Percentiles rank a stretch among this genome's conserved stretches.
Conservation (phyloP, 2,888 invertebrate genomes). For the Cheilosia scutellata region DNA sequence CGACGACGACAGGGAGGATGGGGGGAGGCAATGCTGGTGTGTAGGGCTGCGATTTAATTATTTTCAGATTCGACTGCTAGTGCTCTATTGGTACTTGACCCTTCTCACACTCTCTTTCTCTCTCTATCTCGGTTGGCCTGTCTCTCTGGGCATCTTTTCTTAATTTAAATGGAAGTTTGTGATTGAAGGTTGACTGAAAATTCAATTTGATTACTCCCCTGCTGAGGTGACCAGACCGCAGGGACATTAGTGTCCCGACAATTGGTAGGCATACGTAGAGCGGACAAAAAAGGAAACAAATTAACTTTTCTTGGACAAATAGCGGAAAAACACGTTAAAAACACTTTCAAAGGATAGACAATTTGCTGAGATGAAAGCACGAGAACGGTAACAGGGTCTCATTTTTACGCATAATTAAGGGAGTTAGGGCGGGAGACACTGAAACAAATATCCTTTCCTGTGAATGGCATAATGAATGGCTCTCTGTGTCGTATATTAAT, state of each 20-base stretch:
- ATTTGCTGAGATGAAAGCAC: conserved; percentile 1
- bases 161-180: conserved; percentile 26
- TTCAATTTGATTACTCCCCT: conserved; percentile 35
- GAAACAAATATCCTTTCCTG: conserved; percentile 64
- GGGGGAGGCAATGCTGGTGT: background rate
- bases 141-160: conserved; percentile 6
- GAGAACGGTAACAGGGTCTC: conserved; percentile 1
- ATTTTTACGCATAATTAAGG: conserved; percentile 58
- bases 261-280: background rate
- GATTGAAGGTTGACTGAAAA: conserved; percentile 44
- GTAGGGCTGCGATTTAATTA: conserved; percentile 44
- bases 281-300: background rate
- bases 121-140: background rate
- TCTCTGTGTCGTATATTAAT: conserved; percentile 73
- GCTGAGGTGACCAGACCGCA: conserved; percentile 5
- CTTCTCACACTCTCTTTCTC: background rate
- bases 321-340: conserved; percentile 45
- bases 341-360: conserved; percentile 38
- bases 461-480: conserved; percentile 73
- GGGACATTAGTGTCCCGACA: background rate
- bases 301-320: conserved; percentile 8
- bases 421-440: background rate
- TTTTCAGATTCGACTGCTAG: conserved; percentile 38
- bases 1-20: background rate
- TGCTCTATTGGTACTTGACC: conserved; percentile 20